Evolutionary conservation across 2,797 vertebrate species (phyloP).

Genomic region (Lutjanus argentimaculatus): DNA sequence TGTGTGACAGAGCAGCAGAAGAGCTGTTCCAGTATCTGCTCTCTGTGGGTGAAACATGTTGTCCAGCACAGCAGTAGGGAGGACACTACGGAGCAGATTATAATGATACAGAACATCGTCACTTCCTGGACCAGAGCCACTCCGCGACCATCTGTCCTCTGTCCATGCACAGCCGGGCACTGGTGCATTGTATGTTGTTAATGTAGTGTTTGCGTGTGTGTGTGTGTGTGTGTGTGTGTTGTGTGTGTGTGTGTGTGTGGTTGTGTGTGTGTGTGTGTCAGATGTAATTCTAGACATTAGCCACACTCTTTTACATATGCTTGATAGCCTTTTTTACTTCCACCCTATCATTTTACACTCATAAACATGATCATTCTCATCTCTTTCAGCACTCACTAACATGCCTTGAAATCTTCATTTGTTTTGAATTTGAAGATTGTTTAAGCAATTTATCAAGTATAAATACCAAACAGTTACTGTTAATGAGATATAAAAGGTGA

Average conservation of each 20-base stretch:
- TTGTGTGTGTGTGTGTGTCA: slow-evolving; percentile 30
- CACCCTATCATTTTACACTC: slow-evolving; percentile 31
- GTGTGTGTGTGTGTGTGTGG: background rate
- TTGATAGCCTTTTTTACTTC: slow-evolving; percentile 40
- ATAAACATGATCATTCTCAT: slow-evolving; percentile 19
- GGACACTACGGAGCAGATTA: slow-evolving; percentile 85
- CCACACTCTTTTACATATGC: slow-evolving; percentile 57
- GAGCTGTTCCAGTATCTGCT: slow-evolving; percentile 76
- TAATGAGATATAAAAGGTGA: background rate
- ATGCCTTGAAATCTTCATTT: background rate
- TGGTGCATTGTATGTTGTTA: slow-evolving; percentile 46
- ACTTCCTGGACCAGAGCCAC: slow-evolving; percentile 84
- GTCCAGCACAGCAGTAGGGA: slow-evolving; percentile 83
- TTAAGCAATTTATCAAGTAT: background rate
- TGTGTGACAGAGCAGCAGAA: slow-evolving; percentile 68
- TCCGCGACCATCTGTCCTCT: slow-evolving; percentile 84
- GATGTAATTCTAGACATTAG: slow-evolving; percentile 65
- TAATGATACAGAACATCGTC: slow-evolving; percentile 84
- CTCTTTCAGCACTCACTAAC: background rate
- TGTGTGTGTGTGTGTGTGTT: slow-evolving; percentile 21
- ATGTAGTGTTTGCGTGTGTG: slow-evolving; percentile 39
- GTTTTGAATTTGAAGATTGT: background rate
- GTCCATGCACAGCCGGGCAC: slow-evolving; percentile 77
- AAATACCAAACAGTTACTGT: slow-evolving; percentile 1
- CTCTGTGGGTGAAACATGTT: slow-evolving; percentile 85